Base-by-base conservation (phyloP, 2,113 vertebrate species). In the Ginglymostoma cirratum region DNA sequence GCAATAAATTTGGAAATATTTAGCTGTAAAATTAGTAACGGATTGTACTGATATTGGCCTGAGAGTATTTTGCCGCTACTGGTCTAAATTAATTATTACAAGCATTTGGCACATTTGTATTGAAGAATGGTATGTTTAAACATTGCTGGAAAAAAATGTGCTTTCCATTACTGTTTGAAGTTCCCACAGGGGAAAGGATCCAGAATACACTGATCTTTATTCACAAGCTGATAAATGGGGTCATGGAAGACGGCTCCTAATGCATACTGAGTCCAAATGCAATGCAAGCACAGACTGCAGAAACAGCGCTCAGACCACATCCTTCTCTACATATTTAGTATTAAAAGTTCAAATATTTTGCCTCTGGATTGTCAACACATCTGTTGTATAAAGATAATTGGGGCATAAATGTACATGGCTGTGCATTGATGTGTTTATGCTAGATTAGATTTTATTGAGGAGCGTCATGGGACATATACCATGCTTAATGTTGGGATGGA, bases 11-110 rank as follows among this genome's bases (percentile, higher is more conserved):
- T 93, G 19, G n/a, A 93, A 93, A n/a, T 65, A 67, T 67, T 1
- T 34, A 61, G 30, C 12, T 14, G 89, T 83, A 42, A 83, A 21
- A 19, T 83, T 92, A 92, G 30, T 55, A 89, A 55, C 30, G 1
- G 14, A 52, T 30, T 42, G 17, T 42, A 21, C 38, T 83, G 21
- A 55, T 2, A n/a, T 17, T 90, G 27, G 52, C 27, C 87, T 61
- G 8, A 52, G n/a, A 3, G 15, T 90, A 55, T 65, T 65, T 34
- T 4, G 15, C 87, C 61, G 87, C 52, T n/a, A 14, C 66, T 38
- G n/a, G 89, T 92, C 34, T 92, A 65, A 92, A 92, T 15, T 90
- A 90, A 92, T 66, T 61, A 92, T 34, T 65, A 92, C 21, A 19
- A 80, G 80, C 34, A 38, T 65, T 10, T n/a, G 34, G 6, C n/a